phyloP scores from a whole-genome alignment of 2,888 invertebrate species.

The Altica lythri region DNA sequence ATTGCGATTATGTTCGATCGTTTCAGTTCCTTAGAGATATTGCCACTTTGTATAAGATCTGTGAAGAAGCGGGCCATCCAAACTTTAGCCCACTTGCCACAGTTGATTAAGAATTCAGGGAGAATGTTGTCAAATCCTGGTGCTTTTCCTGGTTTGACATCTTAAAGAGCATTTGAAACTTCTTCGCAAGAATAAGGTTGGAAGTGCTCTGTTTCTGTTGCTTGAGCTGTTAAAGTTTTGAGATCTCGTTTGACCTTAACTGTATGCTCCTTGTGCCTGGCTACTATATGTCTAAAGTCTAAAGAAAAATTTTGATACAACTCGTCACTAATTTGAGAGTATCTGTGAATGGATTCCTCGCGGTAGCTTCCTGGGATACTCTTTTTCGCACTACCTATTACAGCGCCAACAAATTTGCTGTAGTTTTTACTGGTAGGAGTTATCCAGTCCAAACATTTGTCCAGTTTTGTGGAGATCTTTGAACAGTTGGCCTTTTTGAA shows the following conservation, averaged over 20 bases:
- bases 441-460: constrained; percentile 22
- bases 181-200: constrained; percentile 1
- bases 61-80: constrained; percentile 22
- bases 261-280: too few relatives aligned
- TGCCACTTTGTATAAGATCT: constrained; percentile 18
- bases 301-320: too few relatives aligned
- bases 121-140: constrained; percentile 16
- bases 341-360: constrained; percentile 23
- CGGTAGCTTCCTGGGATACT: constrained; percentile 28
- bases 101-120: constrained; percentile 20
- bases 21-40: constrained; percentile 17
- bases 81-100: background rate
- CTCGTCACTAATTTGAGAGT: too few relatives aligned
- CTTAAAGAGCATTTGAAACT: background rate
- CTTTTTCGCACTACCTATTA: constrained; percentile 23
- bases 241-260: constrained; percentile 27
- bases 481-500: constrained; percentile 28
- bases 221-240: constrained; percentile 14
- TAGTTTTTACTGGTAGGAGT: constrained; percentile 20
- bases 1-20: constrained; percentile 20
- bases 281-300: too few relatives aligned
- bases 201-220: background rate
- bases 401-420: constrained; percentile 25
- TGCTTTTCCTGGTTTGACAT: constrained; percentile 11
- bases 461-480: constrained; percentile 17